These are phyloP conservation scores for Metellina segmentata DNA, from an alignment of 2,888 invertebrate species.

Conservation along the genomic window DNA sequence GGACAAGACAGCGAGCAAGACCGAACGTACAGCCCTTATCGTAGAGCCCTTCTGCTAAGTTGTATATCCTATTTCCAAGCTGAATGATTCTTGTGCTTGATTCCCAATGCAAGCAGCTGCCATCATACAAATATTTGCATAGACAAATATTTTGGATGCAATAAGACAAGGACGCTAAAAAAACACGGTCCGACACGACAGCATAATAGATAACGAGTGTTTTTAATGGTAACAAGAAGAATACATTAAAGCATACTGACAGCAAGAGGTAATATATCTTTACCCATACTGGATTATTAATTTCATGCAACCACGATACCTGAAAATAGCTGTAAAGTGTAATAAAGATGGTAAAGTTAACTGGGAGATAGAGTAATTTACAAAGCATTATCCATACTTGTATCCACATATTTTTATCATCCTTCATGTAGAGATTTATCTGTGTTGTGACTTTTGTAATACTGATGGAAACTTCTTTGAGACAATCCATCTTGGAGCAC, in stretches of 20 bases:
- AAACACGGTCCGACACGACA: too few species aligned
- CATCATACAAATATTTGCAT: neutral
- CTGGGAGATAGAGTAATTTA: too few species aligned
- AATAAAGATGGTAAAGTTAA: too few species aligned
- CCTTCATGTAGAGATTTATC: too few species aligned
- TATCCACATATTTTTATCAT: too few species aligned
- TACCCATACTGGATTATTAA: neutral
- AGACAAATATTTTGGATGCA: neutral
- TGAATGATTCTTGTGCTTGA: neutral
- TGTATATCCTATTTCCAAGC: too few species aligned
- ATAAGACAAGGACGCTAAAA: neutral
- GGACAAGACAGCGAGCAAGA: too few species aligned
- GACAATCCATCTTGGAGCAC: neutral
- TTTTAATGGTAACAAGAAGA: neutral
- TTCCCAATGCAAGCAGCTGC: neutral
- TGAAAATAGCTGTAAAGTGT: too few species aligned
- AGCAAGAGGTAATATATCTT: neutral
- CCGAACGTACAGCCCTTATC: too few species aligned
- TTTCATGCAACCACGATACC: too few species aligned
- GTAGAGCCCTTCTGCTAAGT: neutral
- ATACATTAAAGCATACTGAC: neutral
- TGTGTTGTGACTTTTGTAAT: neutral
- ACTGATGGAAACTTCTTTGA: neutral
- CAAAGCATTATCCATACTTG: too few species aligned
- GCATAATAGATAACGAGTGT: constrained; percentile 1